phyloP scores from a whole-genome alignment of 2,797 vertebrate species.

The Myotis pilosus region DNA sequence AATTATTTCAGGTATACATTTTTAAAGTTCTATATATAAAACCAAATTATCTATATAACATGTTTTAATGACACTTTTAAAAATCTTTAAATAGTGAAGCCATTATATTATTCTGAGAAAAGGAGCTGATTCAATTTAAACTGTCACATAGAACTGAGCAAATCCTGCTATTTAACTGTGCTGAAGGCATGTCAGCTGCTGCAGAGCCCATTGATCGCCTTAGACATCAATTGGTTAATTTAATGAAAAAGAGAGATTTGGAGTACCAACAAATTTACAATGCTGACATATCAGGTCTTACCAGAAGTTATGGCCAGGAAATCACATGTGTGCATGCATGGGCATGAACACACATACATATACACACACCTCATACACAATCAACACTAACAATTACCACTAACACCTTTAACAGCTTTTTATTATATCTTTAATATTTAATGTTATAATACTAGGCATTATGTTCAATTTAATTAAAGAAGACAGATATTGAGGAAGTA shows the following conservation, averaged over 20 bases:
- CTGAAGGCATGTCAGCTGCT: conserved; percentile 67
- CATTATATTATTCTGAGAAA: conserved; percentile 30
- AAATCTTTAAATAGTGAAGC: background rate
- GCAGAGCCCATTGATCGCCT: conserved; percentile 68
- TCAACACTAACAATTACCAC: background rate
- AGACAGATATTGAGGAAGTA: background rate
- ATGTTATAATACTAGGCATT: background rate
- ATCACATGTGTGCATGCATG: background rate
- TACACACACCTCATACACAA: background rate
- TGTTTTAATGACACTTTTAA: background rate
- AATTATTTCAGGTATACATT: background rate
- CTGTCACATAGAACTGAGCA: conserved; percentile 63
- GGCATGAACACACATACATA: background rate
- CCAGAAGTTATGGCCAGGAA: conserved; percentile 53
- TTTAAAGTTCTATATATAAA: conserved; percentile 12
- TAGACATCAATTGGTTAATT: conserved; percentile 75
- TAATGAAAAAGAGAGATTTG: conserved; percentile 74
- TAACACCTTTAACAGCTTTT: background rate
- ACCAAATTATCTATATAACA: background rate
- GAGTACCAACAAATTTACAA: conserved; percentile 69
- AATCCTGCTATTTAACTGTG: conserved; percentile 54
- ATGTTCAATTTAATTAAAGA: conserved; percentile 8
- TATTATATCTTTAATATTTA: background rate
- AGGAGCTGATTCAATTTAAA: conserved; percentile 71
- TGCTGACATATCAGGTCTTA: conserved; percentile 66